phyloP scores from a whole-genome alignment of 2,113 vertebrate species.

The Siniperca knerii region DNA sequence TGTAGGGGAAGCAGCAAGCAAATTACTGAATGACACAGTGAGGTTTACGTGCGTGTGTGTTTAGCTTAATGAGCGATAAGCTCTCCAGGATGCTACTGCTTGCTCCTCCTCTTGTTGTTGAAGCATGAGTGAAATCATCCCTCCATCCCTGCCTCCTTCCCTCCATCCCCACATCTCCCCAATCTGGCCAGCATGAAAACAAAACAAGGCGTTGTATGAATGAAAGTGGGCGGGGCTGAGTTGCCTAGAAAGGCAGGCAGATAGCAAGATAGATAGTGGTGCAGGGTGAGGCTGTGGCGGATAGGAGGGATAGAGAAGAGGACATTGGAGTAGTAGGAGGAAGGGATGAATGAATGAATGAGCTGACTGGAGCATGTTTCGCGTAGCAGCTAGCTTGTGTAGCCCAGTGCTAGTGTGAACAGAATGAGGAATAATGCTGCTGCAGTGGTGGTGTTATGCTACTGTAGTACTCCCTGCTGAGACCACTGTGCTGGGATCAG shows the following conservation, averaged over 20 bases:
- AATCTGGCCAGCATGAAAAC: slow-evolving; percentile 68
- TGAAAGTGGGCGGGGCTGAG: slow-evolving; percentile 80
- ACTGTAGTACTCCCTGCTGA: slow-evolving; percentile 19
- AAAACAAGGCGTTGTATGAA: slow-evolving; percentile 82
- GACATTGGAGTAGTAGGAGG: slow-evolving; percentile 47
- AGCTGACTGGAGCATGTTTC: slow-evolving; percentile 71
- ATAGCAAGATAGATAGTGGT: slow-evolving; percentile 74
- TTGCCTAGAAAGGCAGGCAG: slow-evolving; percentile 81
- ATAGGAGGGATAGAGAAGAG: slow-evolving; percentile 51
- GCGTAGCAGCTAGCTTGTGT: slow-evolving; percentile 54
- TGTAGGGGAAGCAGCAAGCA: slow-evolving; percentile 15
- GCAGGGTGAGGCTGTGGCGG: slow-evolving; percentile 70
- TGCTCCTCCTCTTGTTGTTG: slow-evolving; percentile 61
- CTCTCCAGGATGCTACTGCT: slow-evolving; percentile 65
- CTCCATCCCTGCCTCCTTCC: slow-evolving; percentile 54
- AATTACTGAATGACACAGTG: slow-evolving; percentile 58
- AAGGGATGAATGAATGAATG: slow-evolving; percentile 68
- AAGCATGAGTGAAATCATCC: slow-evolving; percentile 65
- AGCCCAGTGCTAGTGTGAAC: slow-evolving; percentile 48
- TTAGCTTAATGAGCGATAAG: slow-evolving; percentile 64
- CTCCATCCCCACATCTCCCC: slow-evolving; percentile 43
- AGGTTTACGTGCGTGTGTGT: slow-evolving; percentile 45
- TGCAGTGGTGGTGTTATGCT: slow-evolving; percentile 21
- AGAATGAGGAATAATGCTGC: slow-evolving; percentile 59
- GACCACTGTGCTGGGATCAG: background rate